Percentiles rank a stretch among this genome's conserved stretches.
These are phyloP conservation scores for Lasioglossum albipes DNA, from an alignment of 1,140 invertebrate genomes.

Conservation along the genomic window DNA sequence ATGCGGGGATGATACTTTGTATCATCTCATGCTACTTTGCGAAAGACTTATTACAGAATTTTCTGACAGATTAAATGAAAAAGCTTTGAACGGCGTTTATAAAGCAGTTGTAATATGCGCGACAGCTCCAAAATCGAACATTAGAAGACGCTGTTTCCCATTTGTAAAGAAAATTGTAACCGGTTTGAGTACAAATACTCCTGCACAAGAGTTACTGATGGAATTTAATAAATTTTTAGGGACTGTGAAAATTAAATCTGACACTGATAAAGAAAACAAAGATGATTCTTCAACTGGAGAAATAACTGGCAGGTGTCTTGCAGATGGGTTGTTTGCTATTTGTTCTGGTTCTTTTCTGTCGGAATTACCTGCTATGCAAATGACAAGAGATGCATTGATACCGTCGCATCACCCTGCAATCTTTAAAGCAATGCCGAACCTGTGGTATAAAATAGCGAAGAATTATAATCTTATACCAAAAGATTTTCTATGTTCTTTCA, in stretches of 20 bases:
- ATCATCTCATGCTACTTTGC: conserved; percentile 83
- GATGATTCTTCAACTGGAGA: conserved; percentile 65
- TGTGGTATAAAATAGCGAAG: conserved; percentile 84
- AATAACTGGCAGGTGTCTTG: conserved; percentile 71
- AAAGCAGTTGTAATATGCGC: conserved; percentile 84
- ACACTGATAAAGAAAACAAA: conserved; percentile 75
- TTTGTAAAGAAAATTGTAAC: conserved; percentile 72
- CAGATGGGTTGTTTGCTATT: conserved; percentile 74
- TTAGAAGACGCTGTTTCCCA: conserved; percentile 68
- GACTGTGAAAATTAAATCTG: conserved; percentile 80
- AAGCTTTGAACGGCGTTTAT: conserved; percentile 80
- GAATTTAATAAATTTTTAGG: conserved; percentile 83
- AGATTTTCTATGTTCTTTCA: conserved; percentile 81
- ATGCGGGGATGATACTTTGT: conserved; percentile 85
- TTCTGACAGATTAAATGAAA: conserved; percentile 81
- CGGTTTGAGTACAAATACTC: conserved; percentile 68
- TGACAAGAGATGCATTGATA: conserved; percentile 81
- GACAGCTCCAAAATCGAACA: conserved; percentile 76
- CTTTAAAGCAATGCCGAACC: conserved; percentile 77
- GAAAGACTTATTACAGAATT: conserved; percentile 84
- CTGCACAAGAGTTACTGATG: conserved; percentile 80
- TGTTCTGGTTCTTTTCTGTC: conserved; percentile 73
- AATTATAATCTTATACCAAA: conserved; percentile 81
- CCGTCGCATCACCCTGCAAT: conserved; percentile 86
- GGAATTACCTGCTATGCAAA: conserved; percentile 68